Evolutionary conservation across 2,888 invertebrate species (phyloP), one percentile per base, ranked within the genome.

Genomic region (Clanis bilineata): DNA sequence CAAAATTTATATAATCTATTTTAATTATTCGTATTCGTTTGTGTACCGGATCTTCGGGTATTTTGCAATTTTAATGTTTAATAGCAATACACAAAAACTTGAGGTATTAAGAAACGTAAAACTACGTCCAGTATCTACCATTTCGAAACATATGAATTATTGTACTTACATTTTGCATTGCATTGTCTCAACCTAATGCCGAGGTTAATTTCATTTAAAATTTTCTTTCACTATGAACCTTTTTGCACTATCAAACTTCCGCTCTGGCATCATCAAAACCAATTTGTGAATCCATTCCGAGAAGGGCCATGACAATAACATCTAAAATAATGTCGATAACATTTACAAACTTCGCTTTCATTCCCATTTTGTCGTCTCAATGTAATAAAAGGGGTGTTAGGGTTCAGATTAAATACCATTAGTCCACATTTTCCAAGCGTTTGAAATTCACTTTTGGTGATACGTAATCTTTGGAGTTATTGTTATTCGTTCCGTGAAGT

Each of bases 301-400:
- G 57, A 58, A 58, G 67, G 69, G 59, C 71, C 68, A 70, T 74
- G 74, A 79, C 75, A 66, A 69, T 68, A 72, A 77, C 74, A 78
- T 77, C 72, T 75, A 72, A 77, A 75, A 76, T 77, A 72, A 76
- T 72, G 72, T 73, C 76, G 71, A 79, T 73, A 76, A 73, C 71
- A 71, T 72, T 73, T 71, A 66, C 60, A 66, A 64, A 69, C 69
- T 69, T 68, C 64, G 66, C 67, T 70, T 62, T 67, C 64, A 64
- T 71, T 73, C 66, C 62, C 71, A 71, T 70, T 77, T 70, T 68
- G 73, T 74, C 60, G 59, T 39, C 69, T 73, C 70, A 72, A 74
- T 70, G 71, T 69, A 70, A 70, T 74, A 69, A 72, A 69, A 60
- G 68, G 63, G 66, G 69, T 68, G 71, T 75, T 75, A 70, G 70